A percentile compares a stretch with the other conserved stretches of the same genome.
phyloP scores from a whole-genome alignment of 2,113 vertebrate species.

The Acrocephalus kingi region DNA sequence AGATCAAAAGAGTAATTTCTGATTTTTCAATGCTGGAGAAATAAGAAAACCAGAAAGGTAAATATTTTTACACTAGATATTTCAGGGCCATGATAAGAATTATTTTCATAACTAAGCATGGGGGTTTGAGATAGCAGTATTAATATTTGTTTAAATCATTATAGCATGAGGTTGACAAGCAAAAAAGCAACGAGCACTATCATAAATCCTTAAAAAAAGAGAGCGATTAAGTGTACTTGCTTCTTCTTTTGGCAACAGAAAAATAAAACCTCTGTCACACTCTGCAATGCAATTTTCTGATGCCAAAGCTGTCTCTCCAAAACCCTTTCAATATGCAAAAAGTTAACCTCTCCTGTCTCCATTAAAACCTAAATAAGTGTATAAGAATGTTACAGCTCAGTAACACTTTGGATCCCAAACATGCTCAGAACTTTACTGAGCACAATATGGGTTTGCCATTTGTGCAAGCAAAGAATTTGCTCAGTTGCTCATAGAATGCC shows the following conservation, averaged over 20 bases:
- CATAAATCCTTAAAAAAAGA: not conserved
- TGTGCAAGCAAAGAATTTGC: not conserved
- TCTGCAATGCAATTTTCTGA: not conserved
- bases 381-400: not conserved
- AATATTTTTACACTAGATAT: not conserved
- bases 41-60: not conserved
- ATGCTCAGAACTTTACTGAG: not conserved
- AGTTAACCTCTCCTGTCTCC: not conserved
- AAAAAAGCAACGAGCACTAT: not conserved
- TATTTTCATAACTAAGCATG: not conserved
- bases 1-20: not conserved
- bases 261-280: not conserved
- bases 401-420: not conserved
- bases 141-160: not conserved
- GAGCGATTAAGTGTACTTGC: not conserved
- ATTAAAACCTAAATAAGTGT: not conserved
- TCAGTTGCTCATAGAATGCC: not conserved
- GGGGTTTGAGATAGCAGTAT: not conserved
- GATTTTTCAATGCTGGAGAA: not conserved
- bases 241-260: not conserved
- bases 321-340: conserved; percentile 11
- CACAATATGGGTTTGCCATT: not conserved
- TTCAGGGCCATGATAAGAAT: not conserved
- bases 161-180: not conserved
- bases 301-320: not conserved